Base-by-base conservation (phyloP, 2,113 vertebrate genomes). In the Carettochelys insculpta region DNA sequence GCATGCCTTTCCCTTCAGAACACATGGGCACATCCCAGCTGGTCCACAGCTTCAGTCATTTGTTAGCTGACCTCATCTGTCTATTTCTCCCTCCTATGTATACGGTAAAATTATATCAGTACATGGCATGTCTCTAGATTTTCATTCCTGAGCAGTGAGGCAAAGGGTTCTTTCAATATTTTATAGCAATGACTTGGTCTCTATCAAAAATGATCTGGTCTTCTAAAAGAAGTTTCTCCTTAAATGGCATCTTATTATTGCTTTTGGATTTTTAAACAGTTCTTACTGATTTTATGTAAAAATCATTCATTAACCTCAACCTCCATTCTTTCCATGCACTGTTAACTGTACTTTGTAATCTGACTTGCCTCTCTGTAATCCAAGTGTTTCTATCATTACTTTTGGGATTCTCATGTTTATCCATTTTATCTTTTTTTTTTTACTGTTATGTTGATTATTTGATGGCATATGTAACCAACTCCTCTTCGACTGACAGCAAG, bases 181-280 rank as follows among this genome's bases (percentile, higher is more conserved):
- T 88, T 65, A 85, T 11, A 95, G 45, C 61, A 89, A 87, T 13
- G 56, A 92, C 83, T 86, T 91, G 50, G 50, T 92, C 75, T 77
- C 87, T 52, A 24, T 88, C 94, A 92, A 79, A 95, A 93, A 92
- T 92, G 89, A 48, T 80, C 86, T 77, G 81, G n/a, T n/a, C n/a
- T n/a, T n/a, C n/a, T n/a, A n/a, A n/a, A n/a, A n/a, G n/a, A n/a
- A n/a, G 77, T 91, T 85, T 77, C 52, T 85, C 73, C 80, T 94
- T 76, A 71, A 50, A 54, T 75, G 73, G 25, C 27, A 82, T 82
- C 22, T 88, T 94, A 76, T 77, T n/a, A 77, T 22, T 76, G 87
- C n/a, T 76, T 77, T 38, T n/a, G 52, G 48, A 83, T 38, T 82
- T 85, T 80, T 27, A 87, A 93, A 78, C 71, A 61, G 85, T 95